A percentile compares a stretch with the other conserved stretches of the same genome.
These are phyloP conservation scores for Taenaris catops DNA, from an alignment of 2,888 invertebrate species.

Conservation along the genomic window DNA sequence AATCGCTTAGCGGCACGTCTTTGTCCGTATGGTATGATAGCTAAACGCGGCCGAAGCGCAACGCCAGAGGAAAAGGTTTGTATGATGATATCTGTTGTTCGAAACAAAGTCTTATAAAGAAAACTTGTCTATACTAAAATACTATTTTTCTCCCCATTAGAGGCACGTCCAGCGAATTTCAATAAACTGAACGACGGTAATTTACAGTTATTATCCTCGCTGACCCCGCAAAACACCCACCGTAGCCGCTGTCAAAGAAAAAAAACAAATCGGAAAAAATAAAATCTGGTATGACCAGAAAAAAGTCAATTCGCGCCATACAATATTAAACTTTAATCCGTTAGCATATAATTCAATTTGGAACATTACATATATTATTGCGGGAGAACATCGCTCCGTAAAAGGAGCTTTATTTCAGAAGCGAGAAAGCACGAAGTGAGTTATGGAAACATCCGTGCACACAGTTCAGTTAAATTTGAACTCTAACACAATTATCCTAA, in stretches of 20 bases:
- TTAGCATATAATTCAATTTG: conserved; percentile 33
- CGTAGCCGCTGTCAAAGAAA: conserved; percentile 63
- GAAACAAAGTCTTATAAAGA: conserved; percentile 3
- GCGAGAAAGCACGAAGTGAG: conserved; percentile 74
- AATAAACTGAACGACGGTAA: conserved; percentile 74
- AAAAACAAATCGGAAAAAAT: conserved; percentile 43
- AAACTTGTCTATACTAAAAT: conserved; percentile 19
- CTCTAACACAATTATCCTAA: conserved; percentile 27
- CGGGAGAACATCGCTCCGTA: conserved; percentile 48
- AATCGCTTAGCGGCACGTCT: too few species aligned
- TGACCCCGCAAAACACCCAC: conserved; percentile 79
- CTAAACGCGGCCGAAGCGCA: too few species aligned
- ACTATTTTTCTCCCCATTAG: conserved; percentile 58
- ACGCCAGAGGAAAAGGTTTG: too few species aligned
- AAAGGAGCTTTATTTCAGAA: conserved; percentile 76
- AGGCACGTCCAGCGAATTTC: conserved; percentile 64
- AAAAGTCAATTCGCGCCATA: conserved; percentile 38
- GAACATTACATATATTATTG: too few species aligned
- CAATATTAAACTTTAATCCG: conserved; percentile 38
- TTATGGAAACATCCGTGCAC: conserved; percentile 54
- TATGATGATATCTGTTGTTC: too few species aligned
- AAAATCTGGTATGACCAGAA: conserved; percentile 72
- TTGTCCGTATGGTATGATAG: too few species aligned
- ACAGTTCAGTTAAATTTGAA: conserved; percentile 31
- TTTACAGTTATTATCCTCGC: conserved; percentile 77